A percentile compares a stretch with the other conserved stretches of the same genome.
Conservation (phyloP, 2,797 vertebrate genomes). For the Numenius phaeopus region DNA sequence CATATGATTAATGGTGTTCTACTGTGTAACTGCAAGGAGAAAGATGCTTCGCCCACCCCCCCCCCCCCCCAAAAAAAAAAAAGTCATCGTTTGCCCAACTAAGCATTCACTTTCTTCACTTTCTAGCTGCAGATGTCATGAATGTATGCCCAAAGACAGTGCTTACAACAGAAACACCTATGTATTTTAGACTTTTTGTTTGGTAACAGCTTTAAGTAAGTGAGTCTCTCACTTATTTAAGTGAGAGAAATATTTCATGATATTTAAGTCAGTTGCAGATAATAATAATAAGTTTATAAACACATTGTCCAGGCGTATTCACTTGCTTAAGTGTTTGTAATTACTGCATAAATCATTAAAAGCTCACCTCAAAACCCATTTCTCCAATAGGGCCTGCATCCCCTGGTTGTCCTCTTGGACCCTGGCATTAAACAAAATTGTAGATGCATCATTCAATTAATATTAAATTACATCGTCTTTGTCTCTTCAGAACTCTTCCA, state of each 20-base stretch:
- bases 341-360: neutral
- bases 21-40: neutral
- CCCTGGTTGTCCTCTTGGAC: conserved; percentile 88
- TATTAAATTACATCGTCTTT: neutral
- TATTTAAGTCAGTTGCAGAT: neutral
- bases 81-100: neutral
- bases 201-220: neutral
- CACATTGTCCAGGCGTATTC: neutral
- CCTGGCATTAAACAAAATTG: conserved; percentile 81
- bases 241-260: neutral
- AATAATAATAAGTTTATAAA: neutral
- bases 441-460: conserved; percentile 32
- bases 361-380: conserved; percentile 88
- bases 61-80: too few species aligned
- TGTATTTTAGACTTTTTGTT: neutral
- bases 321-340: neutral
- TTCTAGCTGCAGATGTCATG: neutral
- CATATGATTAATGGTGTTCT: neutral
- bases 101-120: neutral
- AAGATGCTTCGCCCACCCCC: neutral
- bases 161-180: neutral
- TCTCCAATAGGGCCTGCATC: conserved; percentile 90
- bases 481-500: neutral
- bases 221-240: neutral
- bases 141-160: neutral